Evolutionary conservation across 2,888 invertebrate species (phyloP).

Genomic region (Tenthredo livida): DNA sequence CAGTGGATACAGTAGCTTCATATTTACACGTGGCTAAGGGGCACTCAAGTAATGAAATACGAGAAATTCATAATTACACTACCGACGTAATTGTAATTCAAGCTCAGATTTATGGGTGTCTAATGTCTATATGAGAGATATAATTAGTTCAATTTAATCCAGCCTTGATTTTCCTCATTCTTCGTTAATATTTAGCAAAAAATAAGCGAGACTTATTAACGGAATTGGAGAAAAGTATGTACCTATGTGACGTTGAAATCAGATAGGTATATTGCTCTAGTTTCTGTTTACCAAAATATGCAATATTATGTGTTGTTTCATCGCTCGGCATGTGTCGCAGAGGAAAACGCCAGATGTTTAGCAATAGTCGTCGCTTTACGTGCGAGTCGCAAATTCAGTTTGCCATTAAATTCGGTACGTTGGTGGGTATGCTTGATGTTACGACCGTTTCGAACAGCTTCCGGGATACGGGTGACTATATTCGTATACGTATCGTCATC

Average conservation of each 20-base stretch:
- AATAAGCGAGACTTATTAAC: neutral
- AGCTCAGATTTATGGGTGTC: conserved; percentile 15
- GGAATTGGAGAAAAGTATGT: neutral
- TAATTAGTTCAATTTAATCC: conserved; percentile 25
- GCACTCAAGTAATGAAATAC: conserved; percentile 34
- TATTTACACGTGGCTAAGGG: neutral
- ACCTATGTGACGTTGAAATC: neutral
- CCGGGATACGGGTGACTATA: conserved; percentile 46
- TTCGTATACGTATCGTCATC: conserved; percentile 47
- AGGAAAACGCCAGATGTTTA: conserved; percentile 50
- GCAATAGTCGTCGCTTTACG: conserved; percentile 40
- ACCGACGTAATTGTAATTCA: conserved; percentile 31
- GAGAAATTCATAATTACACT: conserved; percentile 31
- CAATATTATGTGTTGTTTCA: conserved; percentile 19
- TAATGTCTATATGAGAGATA: conserved; percentile 11
- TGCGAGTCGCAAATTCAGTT: conserved; percentile 47
- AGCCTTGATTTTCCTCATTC: neutral
- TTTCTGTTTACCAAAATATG: neutral
- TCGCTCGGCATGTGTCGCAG: conserved; percentile 23
- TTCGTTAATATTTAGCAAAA: neutral
- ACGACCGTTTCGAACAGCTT: conserved; percentile 48
- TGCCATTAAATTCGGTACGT: conserved; percentile 47
- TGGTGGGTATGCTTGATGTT: conserved; percentile 31
- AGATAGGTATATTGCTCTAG: too few species aligned
- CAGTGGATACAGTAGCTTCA: neutral